Evolutionary conservation across 2,797 vertebrate species (phyloP).

Genomic region (Crenichthys baileyi): DNA sequence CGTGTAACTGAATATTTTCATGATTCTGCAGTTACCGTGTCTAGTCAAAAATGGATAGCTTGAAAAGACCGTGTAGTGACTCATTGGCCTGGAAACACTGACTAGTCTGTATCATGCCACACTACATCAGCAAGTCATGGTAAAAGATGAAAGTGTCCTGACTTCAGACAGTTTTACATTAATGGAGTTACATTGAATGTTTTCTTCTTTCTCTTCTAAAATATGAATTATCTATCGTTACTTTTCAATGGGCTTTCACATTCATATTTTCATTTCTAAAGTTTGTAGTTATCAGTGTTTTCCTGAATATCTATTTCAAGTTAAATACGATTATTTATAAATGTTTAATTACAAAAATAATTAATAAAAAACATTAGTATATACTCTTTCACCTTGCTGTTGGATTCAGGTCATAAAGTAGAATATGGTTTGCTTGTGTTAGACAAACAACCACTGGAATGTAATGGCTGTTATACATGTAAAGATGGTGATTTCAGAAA

Average conservation of each 20-base stretch:
- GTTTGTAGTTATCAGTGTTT: not conserved
- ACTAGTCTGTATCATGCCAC: slow-evolving; percentile 9
- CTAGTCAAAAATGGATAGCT: slow-evolving; percentile 34
- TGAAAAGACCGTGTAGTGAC: slow-evolving; percentile 11
- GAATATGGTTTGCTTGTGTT: not conserved
- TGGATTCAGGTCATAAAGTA: not conserved
- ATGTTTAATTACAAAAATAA: not conserved
- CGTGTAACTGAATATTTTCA: slow-evolving; percentile 7
- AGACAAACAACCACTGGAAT: not conserved
- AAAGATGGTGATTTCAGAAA: not conserved
- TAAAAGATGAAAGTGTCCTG: slow-evolving; percentile 22
- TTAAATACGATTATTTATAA: not conserved
- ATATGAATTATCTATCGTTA: not conserved
- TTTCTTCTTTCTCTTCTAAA: slow-evolving; percentile 14
- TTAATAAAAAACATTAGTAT: not conserved
- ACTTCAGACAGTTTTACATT: slow-evolving; percentile 13
- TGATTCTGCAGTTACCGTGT: slow-evolving; percentile 19
- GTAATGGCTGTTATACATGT: not conserved
- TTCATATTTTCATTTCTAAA: not conserved
- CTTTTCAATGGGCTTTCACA: slow-evolving; percentile 1
- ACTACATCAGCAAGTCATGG: slow-evolving; percentile 21
- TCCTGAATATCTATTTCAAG: not conserved
- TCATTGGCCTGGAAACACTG: slow-evolving; percentile 40
- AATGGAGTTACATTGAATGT: slow-evolving; percentile 14
- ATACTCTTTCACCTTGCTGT: not conserved